A percentile compares a stretch with the other conserved stretches of the same genome.
Evolutionary conservation across 2,888 invertebrate species (phyloP).

Genomic region (Agrotis segetum): DNA sequence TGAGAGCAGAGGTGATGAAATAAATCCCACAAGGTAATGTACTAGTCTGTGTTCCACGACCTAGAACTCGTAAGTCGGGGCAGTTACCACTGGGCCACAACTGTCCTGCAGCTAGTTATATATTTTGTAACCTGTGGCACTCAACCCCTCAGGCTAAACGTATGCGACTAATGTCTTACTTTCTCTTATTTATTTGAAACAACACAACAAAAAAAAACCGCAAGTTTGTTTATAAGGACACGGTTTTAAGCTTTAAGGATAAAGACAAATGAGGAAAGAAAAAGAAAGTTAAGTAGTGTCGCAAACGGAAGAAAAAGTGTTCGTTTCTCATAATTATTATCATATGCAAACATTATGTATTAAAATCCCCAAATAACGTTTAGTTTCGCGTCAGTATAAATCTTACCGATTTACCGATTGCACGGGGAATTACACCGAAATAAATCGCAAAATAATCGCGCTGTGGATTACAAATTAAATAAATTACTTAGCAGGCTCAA

Average conservation of each 20-base stretch:
- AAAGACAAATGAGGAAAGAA: constrained; percentile 19
- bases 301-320: constrained; percentile 1
- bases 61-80: too few relatives aligned
- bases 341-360: constrained; percentile 9
- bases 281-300: constrained; percentile 13
- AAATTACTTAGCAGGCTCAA: background rate
- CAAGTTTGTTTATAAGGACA: constrained; percentile 23
- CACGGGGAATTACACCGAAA: too few relatives aligned
- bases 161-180: background rate
- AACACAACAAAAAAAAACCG: background rate
- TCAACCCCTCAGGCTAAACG: background rate
- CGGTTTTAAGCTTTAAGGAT: constrained; percentile 33
- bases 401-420: background rate
- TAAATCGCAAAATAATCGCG: too few relatives aligned
- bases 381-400: background rate
- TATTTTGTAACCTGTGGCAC: too few relatives aligned
- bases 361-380: background rate
- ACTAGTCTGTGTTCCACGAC: too few relatives aligned
- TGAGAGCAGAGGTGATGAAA: too few relatives aligned
- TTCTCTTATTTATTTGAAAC: background rate
- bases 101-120: too few relatives aligned
- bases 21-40: too few relatives aligned
- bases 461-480: background rate
- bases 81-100: too few relatives aligned
- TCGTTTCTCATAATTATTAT: constrained; percentile 3